Percentiles rank a stretch among this genome's conserved stretches.
phyloP scores from a whole-genome alignment of 1,140 invertebrate species.

The Brachionus paranguensis region DNA sequence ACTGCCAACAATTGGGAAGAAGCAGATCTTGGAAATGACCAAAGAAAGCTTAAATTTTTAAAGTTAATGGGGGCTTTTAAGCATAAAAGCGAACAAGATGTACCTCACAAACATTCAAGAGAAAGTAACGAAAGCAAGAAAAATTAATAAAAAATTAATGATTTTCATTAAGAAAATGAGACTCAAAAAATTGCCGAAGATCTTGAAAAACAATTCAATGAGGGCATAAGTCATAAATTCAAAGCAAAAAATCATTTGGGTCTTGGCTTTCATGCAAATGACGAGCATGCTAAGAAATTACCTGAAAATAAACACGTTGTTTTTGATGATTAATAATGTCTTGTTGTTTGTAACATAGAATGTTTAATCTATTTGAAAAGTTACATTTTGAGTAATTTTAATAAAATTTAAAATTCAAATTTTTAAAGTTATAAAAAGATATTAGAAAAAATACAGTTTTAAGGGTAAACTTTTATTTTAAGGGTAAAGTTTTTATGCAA shows the following conservation, averaged over 20 bases:
- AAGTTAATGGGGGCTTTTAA: constrained; percentile 49
- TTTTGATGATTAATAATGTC: constrained; percentile 6
- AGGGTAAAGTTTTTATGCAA: too few species aligned
- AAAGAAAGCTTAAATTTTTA: constrained; percentile 51
- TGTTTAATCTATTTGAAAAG: not conserved
- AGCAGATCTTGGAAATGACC: constrained; percentile 49
- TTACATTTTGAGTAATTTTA: not conserved
- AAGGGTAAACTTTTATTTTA: too few species aligned
- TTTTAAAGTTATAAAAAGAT: too few species aligned
- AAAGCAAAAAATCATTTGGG: constrained; percentile 46
- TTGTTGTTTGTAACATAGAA: too few species aligned
- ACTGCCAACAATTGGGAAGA: constrained; percentile 52
- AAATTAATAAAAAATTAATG: not conserved
- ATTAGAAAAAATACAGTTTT: too few species aligned
- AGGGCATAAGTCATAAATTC: constrained; percentile 49
- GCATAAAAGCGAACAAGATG: constrained; percentile 38
- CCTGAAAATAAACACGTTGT: not conserved
- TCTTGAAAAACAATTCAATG: constrained; percentile 48
- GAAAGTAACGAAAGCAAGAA: not conserved
- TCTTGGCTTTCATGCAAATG: constrained; percentile 47
- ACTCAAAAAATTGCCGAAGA: constrained; percentile 44
- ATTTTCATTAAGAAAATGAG: constrained; percentile 42
- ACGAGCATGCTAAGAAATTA: not conserved
- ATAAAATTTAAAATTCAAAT: not conserved
- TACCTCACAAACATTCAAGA: constrained; percentile 18